A percentile compares a stretch with the other conserved stretches of the same genome.
Conservation (phyloP, 2,888 invertebrate genomes). For the Sesamia inferens region DNA sequence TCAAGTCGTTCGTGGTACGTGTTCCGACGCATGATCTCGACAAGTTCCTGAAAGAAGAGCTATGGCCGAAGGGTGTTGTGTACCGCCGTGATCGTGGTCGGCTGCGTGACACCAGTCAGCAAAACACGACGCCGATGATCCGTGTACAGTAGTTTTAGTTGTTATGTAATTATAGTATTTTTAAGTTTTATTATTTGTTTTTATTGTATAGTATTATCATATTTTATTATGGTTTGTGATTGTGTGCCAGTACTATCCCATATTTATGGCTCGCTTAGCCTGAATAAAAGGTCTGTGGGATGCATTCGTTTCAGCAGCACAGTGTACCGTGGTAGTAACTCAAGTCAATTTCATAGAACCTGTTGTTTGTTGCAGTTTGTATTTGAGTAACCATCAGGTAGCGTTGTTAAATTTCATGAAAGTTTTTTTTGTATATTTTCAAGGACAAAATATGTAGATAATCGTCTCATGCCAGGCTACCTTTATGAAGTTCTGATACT, state of each 20-base stretch:
- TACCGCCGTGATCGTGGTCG: no score
- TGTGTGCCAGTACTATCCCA: constrained; percentile 15
- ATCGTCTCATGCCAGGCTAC: neutral
- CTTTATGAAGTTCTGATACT: constrained; percentile 12
- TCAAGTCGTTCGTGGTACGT: no score
- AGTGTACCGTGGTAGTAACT: constrained; percentile 9
- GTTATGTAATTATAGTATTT: no score
- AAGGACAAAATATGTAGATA: constrained; percentile 12
- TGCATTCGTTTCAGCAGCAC: constrained; percentile 5
- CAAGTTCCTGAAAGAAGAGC: no score
- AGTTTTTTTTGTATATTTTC: neutral
- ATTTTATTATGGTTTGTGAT: no score
- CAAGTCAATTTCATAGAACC: constrained; percentile 8
- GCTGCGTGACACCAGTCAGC: no score
- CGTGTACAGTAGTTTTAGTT: no score
- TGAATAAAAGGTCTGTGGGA: constrained; percentile 32
- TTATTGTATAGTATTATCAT: no score
- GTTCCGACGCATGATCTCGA: no score
- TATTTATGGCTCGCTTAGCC: constrained; percentile 43
- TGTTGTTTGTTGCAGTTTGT: neutral
- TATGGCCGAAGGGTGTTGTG: no score
- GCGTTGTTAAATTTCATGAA: neutral
- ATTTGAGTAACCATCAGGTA: neutral
- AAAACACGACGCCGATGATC: no score
- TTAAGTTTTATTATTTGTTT: no score